Evolutionary conservation across 2,113 vertebrate genomes (phyloP).

Genomic region (Nothocercus nigrocapillus): DNA sequence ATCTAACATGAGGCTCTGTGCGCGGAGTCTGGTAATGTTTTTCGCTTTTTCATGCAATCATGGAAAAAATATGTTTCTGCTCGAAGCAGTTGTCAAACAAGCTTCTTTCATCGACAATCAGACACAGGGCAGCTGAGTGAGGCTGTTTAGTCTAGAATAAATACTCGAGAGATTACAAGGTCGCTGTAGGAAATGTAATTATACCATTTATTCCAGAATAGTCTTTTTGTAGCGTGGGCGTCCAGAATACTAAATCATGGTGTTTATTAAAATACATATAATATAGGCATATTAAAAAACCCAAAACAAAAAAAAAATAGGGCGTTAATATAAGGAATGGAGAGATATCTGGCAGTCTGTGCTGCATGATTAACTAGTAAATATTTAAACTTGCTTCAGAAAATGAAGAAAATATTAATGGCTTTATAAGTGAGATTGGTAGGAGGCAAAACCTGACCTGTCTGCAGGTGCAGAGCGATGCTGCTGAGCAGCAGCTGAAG

Average conservation of each 20-base stretch:
- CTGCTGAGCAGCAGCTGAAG: neutral
- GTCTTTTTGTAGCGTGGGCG: conserved; percentile 70
- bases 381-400: neutral
- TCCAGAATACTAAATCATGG: conserved; percentile 68
- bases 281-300: neutral
- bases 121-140: conserved; percentile 90
- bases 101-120: conserved; percentile 88
- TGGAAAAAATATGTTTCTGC: conserved; percentile 91
- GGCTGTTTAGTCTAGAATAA: conserved; percentile 94
- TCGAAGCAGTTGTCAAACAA: conserved; percentile 87
- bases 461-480: neutral
- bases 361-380: neutral
- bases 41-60: conserved; percentile 82
- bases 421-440: neutral
- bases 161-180: conserved; percentile 87
- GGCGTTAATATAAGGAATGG: conserved; percentile 8
- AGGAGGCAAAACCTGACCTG: neutral
- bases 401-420: neutral
- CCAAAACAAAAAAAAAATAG: neutral
- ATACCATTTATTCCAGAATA: conserved; percentile 78
- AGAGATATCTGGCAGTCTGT: conserved; percentile 2
- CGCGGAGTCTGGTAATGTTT: conserved; percentile 83
- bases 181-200: conserved; percentile 87
- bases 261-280: conserved; percentile 67
- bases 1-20: conserved; percentile 83